A percentile compares a stretch with the other conserved stretches of the same genome.
Conservation (phyloP, 2,797 vertebrate genomes). For the Spinus olivaceus region DNA sequence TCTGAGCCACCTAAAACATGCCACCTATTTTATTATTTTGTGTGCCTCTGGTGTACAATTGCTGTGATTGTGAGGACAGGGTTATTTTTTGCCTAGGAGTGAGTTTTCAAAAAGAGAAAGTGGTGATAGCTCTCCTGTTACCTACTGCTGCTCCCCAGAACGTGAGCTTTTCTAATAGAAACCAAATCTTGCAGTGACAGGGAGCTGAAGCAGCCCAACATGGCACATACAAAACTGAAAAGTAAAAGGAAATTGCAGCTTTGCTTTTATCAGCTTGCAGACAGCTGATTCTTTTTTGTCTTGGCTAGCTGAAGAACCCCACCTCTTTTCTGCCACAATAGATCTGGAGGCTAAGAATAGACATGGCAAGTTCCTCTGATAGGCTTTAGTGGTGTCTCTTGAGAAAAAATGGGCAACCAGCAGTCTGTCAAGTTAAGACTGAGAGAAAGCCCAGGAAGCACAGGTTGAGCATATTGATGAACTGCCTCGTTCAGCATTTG, state of each 20-base stretch:
- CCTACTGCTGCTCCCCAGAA: neutral
- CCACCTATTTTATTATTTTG: neutral
- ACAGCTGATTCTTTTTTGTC: conserved; percentile 35
- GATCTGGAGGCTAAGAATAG: conserved; percentile 13
- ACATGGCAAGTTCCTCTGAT: neutral
- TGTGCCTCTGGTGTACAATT: neutral
- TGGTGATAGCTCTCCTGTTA: neutral
- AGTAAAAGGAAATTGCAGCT: conserved; percentile 30
- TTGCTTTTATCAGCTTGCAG: conserved; percentile 26
- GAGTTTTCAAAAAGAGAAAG: neutral
- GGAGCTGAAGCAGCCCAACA: conserved; percentile 4
- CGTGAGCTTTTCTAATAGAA: conserved; percentile 4
- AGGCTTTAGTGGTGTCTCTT: neutral
- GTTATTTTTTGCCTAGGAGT: neutral
- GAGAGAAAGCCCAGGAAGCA: conserved; percentile 1
- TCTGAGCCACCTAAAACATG: neutral
- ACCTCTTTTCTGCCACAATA: neutral
- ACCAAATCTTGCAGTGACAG: conserved; percentile 3
- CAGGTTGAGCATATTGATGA: neutral
- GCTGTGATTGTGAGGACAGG: neutral
- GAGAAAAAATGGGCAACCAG: neutral
- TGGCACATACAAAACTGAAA: conserved; percentile 10
- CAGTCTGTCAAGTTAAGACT: neutral
- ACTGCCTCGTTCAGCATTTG: neutral
- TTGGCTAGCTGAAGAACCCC: neutral